These are phyloP conservation scores for Polyommatus icarus DNA, from an alignment of 2,888 invertebrate species.

Conservation along the genomic window DNA sequence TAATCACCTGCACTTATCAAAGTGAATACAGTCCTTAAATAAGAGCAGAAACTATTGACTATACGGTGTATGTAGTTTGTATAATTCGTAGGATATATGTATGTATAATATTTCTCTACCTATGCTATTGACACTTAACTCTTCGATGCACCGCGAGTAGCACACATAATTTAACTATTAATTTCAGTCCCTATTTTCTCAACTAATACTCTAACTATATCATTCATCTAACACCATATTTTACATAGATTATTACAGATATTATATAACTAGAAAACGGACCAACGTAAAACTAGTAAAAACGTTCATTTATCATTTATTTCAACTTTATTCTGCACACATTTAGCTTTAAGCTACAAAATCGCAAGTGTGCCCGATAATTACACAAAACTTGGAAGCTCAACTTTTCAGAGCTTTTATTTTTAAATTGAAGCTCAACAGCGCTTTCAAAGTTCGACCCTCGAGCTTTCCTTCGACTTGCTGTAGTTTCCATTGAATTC, in stretches of 20 bases:
- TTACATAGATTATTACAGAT: background rate
- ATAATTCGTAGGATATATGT: too few relatives aligned
- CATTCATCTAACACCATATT: background rate
- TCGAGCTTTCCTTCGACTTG: conserved; percentile 37
- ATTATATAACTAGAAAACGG: background rate
- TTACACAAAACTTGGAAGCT: conserved; percentile 28
- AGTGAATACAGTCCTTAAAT: too few relatives aligned
- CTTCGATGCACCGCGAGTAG: too few relatives aligned
- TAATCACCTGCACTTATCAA: too few relatives aligned
- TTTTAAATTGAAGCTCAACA: conserved; percentile 38
- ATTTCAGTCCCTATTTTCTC: too few relatives aligned
- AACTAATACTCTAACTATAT: too few relatives aligned
- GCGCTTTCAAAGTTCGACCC: conserved; percentile 39
- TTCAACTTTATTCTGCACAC: background rate
- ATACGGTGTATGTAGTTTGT: too few relatives aligned
- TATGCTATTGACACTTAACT: too few relatives aligned
- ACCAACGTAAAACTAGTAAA: background rate
- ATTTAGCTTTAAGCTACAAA: conserved; percentile 10
- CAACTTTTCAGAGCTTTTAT: conserved; percentile 35
- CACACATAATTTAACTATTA: too few relatives aligned
- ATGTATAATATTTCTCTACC: too few relatives aligned
- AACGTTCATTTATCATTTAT: background rate
- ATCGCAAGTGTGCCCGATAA: conserved; percentile 30
- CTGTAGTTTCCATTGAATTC: conserved; percentile 36
- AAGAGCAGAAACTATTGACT: too few relatives aligned